Percentiles rank a stretch among this genome's conserved stretches.
phyloP scores from a whole-genome alignment of 35 echinoderm and acorn worm genomes.

The Apostichopus californicus region DNA sequence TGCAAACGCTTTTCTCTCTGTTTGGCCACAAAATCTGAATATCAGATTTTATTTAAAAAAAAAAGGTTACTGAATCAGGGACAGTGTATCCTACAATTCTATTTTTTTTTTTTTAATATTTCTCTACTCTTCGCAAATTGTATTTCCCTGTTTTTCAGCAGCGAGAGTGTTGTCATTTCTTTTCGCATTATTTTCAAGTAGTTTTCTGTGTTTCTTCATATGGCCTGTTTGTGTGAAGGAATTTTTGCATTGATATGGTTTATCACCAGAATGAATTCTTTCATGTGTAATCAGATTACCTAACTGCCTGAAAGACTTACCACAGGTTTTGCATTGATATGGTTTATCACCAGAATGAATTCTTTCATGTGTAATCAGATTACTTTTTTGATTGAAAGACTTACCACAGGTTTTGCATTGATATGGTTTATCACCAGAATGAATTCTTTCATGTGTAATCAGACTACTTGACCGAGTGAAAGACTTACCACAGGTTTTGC shows the following conservation, averaged over 20 bases:
- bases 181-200: no score
- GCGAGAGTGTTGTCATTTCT: no score
- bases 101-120: no score
- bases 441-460: slow-evolving; percentile 45
- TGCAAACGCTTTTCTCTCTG: no score
- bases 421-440: slow-evolving; percentile 51
- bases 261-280: slow-evolving; percentile 37
- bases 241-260: slow-evolving; percentile 50
- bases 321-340: slow-evolving; percentile 34
- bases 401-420: slow-evolving; percentile 53
- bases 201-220: not conserved
- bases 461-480: not conserved
- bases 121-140: no score
- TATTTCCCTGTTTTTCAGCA: no score
- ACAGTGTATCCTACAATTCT: no score
- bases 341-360: slow-evolving; percentile 31
- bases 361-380: slow-evolving; percentile 15
- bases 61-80: no score
- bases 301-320: not conserved
- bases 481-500: slow-evolving; percentile 19
- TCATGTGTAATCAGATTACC: not conserved
- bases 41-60: no score
- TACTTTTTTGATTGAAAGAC: not conserved
- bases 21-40: no score
- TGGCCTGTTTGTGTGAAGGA: not conserved